Percentiles rank a stretch among this genome's conserved stretches.
These are phyloP conservation scores for Plestiodon gilberti DNA, from an alignment of 2,113 vertebrate genomes.

Conservation along the genomic window DNA sequence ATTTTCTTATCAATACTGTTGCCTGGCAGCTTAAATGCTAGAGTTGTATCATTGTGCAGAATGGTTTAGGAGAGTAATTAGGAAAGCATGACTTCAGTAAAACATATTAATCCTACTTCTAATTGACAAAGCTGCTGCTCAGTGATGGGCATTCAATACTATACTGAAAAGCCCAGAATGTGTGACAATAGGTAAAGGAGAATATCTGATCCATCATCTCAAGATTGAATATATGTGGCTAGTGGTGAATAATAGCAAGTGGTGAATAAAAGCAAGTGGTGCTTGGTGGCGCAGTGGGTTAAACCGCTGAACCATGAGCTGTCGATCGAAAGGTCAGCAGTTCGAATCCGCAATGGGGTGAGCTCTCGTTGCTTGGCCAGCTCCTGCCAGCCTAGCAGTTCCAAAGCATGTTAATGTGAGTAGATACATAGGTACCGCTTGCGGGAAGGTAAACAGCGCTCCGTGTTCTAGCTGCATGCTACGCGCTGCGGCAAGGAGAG, in stretches of 20 bases:
- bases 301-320: too few species aligned
- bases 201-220: fast-evolving
- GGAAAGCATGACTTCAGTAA: not conserved
- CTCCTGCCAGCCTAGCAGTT: too few species aligned
- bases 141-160: not conserved
- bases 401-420: too few species aligned
- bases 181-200: not conserved
- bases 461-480: too few species aligned
- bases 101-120: conserved; percentile 28
- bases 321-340: too few species aligned
- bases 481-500: too few species aligned
- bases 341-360: too few species aligned
- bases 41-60: not conserved
- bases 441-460: too few species aligned
- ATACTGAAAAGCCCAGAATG: not conserved
- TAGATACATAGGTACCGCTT: too few species aligned
- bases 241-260: fast-evolving
- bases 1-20: conserved; percentile 12
- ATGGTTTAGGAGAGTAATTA: not conserved
- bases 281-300: too few species aligned
- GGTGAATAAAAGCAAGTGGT: too few species aligned
- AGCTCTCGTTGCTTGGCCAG: too few species aligned
- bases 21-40: not conserved
- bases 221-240: not conserved
- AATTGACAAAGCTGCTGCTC: not conserved